A percentile compares a stretch with the other conserved stretches of the same genome.
These are phyloP conservation scores for Pantelozetes paolii DNA, from an alignment of 2,888 invertebrate genomes.

Conservation along the genomic window DNA sequence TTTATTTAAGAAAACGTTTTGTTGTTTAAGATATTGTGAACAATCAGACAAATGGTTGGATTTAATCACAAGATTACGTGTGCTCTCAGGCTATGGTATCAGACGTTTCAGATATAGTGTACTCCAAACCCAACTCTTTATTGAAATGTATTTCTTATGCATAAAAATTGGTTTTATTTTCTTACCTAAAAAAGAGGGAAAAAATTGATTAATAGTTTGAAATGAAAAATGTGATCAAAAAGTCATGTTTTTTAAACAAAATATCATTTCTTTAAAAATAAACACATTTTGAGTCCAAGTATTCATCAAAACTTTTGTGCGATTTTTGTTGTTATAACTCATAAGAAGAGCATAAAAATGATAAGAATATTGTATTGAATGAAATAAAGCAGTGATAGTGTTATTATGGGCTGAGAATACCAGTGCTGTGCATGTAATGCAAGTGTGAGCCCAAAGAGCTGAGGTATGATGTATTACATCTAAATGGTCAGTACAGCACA, in stretches of 20 bases:
- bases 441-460: neutral
- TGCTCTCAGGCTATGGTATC: neutral
- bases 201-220: neutral
- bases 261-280: neutral
- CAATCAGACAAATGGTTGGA: neutral
- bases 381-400: constrained; percentile 12
- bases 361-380: constrained; percentile 22
- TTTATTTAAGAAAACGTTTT: constrained; percentile 18
- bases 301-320: neutral
- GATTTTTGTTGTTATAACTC: neutral
- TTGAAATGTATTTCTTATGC: neutral
- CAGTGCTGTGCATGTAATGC: neutral
- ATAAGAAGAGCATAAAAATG: constrained; percentile 21
- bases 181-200: constrained; percentile 22
- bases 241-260: neutral
- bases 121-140: neutral
- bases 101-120: neutral
- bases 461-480: constrained; percentile 41
- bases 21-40: neutral
- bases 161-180: neutral
- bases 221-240: neutral
- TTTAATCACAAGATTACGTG: constrained; percentile 21
- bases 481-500: constrained; percentile 41
- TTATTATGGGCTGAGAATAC: constrained; percentile 8
- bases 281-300: neutral